Conservation (phyloP, 2,888 invertebrate species). For the Drosophila stalkeri region DNA sequence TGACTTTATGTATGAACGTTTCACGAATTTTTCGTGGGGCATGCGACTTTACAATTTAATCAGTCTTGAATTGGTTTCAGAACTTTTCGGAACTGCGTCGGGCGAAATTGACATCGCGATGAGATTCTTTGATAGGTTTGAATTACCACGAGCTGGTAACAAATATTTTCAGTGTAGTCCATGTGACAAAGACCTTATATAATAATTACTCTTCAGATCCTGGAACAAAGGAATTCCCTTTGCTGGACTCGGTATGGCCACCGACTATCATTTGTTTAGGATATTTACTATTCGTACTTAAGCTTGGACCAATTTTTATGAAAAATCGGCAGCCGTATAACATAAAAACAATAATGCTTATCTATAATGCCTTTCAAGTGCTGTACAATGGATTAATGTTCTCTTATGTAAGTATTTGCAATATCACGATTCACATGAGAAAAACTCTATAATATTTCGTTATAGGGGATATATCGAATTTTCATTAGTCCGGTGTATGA, state of each 20-base stretch:
- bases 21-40: background rate
- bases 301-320: constrained; percentile 91
- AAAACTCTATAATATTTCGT: background rate
- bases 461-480: background rate
- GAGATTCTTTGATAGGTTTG: background rate
- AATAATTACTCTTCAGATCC: constrained; percentile 2
- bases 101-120: background rate
- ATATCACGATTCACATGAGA: background rate
- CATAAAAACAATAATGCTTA: constrained; percentile 89
- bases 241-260: constrained; percentile 90
- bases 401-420: constrained; percentile 58
- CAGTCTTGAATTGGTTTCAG: background rate
- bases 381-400: constrained; percentile 89
- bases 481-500: background rate
- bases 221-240: constrained; percentile 83
- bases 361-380: constrained; percentile 94
- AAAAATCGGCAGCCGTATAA: constrained; percentile 89
- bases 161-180: background rate
- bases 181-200: background rate
- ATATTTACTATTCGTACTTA: constrained; percentile 91
- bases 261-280: constrained; percentile 87
- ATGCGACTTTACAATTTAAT: background rate
- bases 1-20: background rate
- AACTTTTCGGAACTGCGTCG: background rate
- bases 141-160: constrained; percentile 4